phyloP scores from a whole-genome alignment of 2,113 vertebrate species.

The Petrocephalus microphthalmus region DNA sequence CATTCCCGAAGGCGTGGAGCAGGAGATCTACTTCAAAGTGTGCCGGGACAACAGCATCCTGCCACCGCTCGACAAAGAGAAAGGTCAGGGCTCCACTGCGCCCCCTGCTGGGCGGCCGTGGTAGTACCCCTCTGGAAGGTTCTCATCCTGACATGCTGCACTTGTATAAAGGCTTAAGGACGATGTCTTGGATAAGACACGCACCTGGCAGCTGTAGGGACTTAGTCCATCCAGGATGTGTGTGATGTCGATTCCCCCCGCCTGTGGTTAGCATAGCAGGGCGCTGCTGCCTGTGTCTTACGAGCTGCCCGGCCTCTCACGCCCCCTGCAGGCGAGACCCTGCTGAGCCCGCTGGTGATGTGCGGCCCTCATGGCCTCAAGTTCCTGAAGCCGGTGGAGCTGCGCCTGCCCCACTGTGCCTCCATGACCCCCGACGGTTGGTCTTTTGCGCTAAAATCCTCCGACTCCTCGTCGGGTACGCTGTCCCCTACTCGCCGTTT shows the following conservation, averaged over 20 bases:
- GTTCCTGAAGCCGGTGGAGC: constrained; percentile 93
- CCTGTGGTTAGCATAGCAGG: background rate
- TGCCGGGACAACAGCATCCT: constrained; percentile 98
- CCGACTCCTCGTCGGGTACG: constrained; percentile 96
- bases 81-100: constrained; percentile 64
- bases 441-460: constrained; percentile 98
- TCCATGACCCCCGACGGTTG: constrained; percentile 97
- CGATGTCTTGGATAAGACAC: background rate
- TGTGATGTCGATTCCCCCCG: background rate
- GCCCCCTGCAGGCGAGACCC: constrained; percentile 70
- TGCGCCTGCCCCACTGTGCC: constrained; percentile 91
- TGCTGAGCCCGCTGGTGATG: constrained; percentile 90
- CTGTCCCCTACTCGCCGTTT: constrained; percentile 89
- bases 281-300: background rate
- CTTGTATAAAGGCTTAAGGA: background rate
- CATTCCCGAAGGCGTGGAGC: constrained; percentile 89
- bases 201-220: background rate
- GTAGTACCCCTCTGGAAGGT: background rate
- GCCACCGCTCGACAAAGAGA: constrained; percentile 96
- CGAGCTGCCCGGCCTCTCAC: constrained; percentile 19
- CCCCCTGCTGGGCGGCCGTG: background rate
- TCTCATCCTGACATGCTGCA: background rate
- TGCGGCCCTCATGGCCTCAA: constrained; percentile 90
- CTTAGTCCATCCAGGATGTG: background rate
- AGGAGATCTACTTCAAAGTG: constrained; percentile 99